Conservation (phyloP, 2,888 invertebrate species). For the Cremastinae sp. region DNA sequence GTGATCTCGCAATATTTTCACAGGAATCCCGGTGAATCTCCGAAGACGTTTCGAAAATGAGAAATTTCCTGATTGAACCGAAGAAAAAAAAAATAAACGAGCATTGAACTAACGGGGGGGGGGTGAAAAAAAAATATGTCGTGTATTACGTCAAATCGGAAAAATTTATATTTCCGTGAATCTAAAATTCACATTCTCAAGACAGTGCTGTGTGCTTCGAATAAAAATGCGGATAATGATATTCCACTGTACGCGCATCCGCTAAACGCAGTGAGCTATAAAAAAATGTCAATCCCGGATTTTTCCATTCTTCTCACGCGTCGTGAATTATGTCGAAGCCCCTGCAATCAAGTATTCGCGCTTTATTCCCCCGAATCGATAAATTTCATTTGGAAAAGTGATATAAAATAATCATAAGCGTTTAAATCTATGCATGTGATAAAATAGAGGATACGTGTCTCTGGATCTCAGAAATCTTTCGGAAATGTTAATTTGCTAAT, state of each 20-base stretch:
- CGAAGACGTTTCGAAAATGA: neutral
- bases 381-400: conserved; percentile 67
- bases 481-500: too few relatives aligned
- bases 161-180: neutral
- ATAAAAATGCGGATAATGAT: too few relatives aligned
- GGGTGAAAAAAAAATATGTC: too few relatives aligned
- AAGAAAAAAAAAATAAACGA: neutral
- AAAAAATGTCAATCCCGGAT: neutral
- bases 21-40: neutral
- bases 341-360: conserved; percentile 16
- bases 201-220: too few relatives aligned
- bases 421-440: too few relatives aligned
- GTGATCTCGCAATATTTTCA: neutral
- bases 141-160: conserved; percentile 21
- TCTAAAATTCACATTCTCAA: too few relatives aligned
- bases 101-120: neutral
- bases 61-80: neutral
- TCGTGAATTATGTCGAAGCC: conserved; percentile 10
- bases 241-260: too few relatives aligned
- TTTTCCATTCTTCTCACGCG: conserved; percentile 2
- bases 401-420: too few relatives aligned
- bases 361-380: conserved; percentile 61
- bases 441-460: too few relatives aligned
- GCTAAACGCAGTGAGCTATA: neutral
- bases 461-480: too few relatives aligned